Percentiles rank a stretch among this genome's conserved stretches.
Evolutionary conservation across 2,113 vertebrate species (phyloP).

Genomic region (Marmota monax): DNA sequence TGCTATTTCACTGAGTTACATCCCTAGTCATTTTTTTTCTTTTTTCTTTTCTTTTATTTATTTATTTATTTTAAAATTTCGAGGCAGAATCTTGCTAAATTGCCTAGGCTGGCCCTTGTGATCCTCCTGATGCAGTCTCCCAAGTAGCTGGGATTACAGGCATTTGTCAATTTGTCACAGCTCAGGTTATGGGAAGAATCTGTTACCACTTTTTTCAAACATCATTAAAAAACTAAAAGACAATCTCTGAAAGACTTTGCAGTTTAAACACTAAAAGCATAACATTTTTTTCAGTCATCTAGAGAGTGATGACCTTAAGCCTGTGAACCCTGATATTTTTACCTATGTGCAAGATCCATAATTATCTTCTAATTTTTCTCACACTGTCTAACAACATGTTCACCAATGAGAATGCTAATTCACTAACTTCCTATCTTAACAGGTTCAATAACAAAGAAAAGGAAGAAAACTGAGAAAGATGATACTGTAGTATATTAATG

Average conservation of each 20-base stretch:
- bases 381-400: constrained; percentile 84
- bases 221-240: not conserved
- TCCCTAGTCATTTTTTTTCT: no score
- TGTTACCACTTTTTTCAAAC: not conserved
- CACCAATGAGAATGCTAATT: constrained; percentile 82
- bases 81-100: no score
- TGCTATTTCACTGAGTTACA: no score
- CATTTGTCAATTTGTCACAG: no score
- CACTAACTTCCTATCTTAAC: constrained; percentile 83
- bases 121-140: no score
- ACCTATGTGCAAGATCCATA: not conserved
- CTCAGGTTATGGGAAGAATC: no score
- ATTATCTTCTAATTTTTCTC: not conserved
- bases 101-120: no score
- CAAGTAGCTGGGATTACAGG: no score
- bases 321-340: not conserved
- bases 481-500: constrained; percentile 89
- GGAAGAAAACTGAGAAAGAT: constrained; percentile 86
- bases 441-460: constrained; percentile 95
- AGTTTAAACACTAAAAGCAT: not conserved
- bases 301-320: not conserved
- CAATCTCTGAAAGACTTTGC: not conserved
- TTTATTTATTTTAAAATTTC: no score
- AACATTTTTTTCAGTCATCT: not conserved
- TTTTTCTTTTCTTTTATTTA: no score